A percentile compares a stretch with the other conserved stretches of the same genome.
These are phyloP conservation scores for Neofelis nebulosa DNA, from an alignment of 2,113 vertebrate species.

Conservation along the genomic window DNA sequence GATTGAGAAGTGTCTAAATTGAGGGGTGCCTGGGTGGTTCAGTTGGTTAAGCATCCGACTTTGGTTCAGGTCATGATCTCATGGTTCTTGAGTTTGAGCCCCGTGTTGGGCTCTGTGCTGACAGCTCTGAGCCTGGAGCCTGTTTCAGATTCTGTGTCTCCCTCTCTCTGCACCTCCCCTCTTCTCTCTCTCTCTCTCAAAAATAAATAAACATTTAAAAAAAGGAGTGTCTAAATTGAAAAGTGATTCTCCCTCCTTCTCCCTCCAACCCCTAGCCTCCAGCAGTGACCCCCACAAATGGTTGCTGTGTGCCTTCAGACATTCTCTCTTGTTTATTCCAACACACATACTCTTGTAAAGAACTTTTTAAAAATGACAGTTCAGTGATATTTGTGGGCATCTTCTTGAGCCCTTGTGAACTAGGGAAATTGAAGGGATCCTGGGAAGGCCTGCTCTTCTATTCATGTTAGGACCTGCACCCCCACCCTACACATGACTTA, in stretches of 20 bases:
- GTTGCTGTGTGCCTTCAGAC: not conserved
- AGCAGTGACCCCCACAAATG: not conserved
- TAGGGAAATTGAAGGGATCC: not conserved
- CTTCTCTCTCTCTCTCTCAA: no score
- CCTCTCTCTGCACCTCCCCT: no score
- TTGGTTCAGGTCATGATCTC: no score
- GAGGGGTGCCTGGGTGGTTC: no score
- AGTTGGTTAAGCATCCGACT: no score
- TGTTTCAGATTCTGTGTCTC: no score
- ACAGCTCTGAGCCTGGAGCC: no score
- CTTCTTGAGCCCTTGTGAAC: not conserved
- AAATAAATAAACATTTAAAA: no score
- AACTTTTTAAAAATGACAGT: not conserved
- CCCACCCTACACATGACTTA: not conserved
- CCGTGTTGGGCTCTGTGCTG: no score
- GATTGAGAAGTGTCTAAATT: not conserved
- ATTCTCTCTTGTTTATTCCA: not conserved
- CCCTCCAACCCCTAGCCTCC: not conserved
- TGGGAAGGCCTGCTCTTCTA: not conserved
- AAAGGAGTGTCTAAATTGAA: not conserved
- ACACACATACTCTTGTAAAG: not conserved
- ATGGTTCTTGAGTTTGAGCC: no score
- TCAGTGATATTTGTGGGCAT: not conserved
- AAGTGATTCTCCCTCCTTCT: not conserved
- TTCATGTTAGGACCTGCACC: not conserved